Conservation (phyloP, 2,113 vertebrate genomes). For the Micronycteris hirsuta region DNA sequence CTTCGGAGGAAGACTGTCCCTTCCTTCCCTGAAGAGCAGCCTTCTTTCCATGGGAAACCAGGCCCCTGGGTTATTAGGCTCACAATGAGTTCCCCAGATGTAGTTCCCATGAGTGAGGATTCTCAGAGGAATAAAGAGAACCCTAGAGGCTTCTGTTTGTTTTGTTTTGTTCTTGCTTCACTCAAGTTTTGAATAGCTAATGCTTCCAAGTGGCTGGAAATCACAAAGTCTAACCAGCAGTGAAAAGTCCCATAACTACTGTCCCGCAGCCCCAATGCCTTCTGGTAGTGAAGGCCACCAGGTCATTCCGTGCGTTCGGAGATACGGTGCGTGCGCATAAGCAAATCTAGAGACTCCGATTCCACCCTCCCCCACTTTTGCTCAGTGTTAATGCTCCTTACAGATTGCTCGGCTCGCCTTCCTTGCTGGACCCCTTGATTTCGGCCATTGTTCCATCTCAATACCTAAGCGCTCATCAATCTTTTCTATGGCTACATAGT, state of each 20-base stretch:
- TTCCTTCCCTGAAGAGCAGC: not conserved
- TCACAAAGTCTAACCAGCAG: not conserved
- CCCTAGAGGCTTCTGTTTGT: not conserved
- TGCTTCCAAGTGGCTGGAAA: not conserved
- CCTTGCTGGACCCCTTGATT: not conserved
- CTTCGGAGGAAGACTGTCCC: slow-evolving; percentile 53
- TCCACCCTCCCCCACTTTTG: accelerated
- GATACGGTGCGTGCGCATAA: accelerated
- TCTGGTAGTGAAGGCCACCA: accelerated
- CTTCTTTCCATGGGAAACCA: slow-evolving; percentile 40
- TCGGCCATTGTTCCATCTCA: not conserved
- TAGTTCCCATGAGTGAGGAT: slow-evolving; percentile 27
- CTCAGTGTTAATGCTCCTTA: too few relatives aligned
- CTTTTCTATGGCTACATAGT: not conserved
- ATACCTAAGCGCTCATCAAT: accelerated
- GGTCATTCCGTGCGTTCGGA: accelerated
- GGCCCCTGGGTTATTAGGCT: slow-evolving; percentile 8
- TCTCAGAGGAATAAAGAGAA: slow-evolving; percentile 65
- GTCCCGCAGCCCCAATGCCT: accelerated
- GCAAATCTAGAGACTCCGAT: accelerated
- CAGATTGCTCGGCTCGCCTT: accelerated
- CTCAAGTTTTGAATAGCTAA: not conserved
- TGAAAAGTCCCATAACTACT: not conserved
- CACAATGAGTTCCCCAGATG: slow-evolving; percentile 80
- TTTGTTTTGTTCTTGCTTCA: slow-evolving; percentile 31